phyloP scores from a whole-genome alignment of 2,113 vertebrate species.

The Nothobranchius kuhntae region DNA sequence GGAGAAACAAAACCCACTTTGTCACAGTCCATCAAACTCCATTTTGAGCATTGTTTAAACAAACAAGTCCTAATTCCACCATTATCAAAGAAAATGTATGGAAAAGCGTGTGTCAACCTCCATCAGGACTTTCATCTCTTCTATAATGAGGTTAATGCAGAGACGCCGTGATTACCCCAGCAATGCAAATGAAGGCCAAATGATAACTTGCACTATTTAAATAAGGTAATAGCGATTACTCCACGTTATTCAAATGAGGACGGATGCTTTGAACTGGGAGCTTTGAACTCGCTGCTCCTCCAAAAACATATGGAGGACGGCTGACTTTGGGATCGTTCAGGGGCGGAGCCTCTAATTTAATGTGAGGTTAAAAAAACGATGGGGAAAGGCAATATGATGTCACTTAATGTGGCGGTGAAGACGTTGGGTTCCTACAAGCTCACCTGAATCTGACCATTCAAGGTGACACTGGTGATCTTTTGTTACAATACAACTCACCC shows the following conservation, averaged over 20 bases:
- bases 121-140: constrained; percentile 74
- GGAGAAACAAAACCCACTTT: neutral
- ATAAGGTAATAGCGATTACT: constrained; percentile 77
- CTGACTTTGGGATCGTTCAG: constrained; percentile 60
- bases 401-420: constrained; percentile 21
- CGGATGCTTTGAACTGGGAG: constrained; percentile 61
- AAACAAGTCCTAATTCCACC: constrained; percentile 68
- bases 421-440: no score
- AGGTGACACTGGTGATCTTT: no score
- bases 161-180: constrained; percentile 71
- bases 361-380: constrained; percentile 68
- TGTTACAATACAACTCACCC: no score
- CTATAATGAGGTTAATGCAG: constrained; percentile 76
- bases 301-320: constrained; percentile 59
- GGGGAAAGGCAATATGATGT: constrained; percentile 50
- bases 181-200: constrained; percentile 77
- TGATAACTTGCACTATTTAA: constrained; percentile 79
- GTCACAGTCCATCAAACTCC: constrained; percentile 49
- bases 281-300: constrained; percentile 69
- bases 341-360: constrained; percentile 60
- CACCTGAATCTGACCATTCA: no score
- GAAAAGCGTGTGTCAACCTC: constrained; percentile 70
- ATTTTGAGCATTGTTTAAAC: constrained; percentile 56
- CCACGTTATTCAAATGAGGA: constrained; percentile 75
- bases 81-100: constrained; percentile 76